These are phyloP conservation scores for Choristoneura fumiferana DNA, from an alignment of 1,140 invertebrate genomes.

Conservation along the genomic window DNA sequence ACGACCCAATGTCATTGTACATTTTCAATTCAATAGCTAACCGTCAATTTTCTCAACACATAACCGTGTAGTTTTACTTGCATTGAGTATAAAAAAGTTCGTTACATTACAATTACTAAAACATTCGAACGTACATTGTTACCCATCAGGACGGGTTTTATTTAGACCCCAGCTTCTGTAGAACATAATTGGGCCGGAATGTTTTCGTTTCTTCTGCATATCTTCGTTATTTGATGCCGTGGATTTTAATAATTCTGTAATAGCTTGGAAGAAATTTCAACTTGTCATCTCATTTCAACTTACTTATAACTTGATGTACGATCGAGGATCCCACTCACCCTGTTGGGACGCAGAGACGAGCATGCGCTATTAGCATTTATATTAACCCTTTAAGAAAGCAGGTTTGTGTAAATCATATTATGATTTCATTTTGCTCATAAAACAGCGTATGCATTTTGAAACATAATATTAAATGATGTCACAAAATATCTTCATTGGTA, in stretches of 20 bases:
- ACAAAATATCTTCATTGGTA: no score
- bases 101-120: no score
- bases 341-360: slow-evolving; percentile 20
- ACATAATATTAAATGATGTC: background rate
- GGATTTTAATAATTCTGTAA: no score
- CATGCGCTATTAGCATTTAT: slow-evolving; percentile 51
- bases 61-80: background rate
- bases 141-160: no score
- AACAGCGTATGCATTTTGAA: background rate
- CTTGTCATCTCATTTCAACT: no score
- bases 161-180: no score
- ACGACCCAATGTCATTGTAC: slow-evolving; percentile 32
- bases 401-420: slow-evolving; percentile 27
- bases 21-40: slow-evolving; percentile 26
- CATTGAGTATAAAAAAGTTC: no score
- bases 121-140: no score
- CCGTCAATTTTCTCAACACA: slow-evolving; percentile 10
- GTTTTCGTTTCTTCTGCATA: no score
- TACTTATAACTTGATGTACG: no score
- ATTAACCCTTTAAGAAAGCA: slow-evolving; percentile 49
- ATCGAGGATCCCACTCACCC: background rate
- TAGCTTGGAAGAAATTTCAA: background rate
- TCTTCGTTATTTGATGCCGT: no score
- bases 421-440: slow-evolving; percentile 6
- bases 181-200: no score